Base-by-base conservation (phyloP, 1,140 invertebrate species). In the Drosophila oshimai region DNA sequence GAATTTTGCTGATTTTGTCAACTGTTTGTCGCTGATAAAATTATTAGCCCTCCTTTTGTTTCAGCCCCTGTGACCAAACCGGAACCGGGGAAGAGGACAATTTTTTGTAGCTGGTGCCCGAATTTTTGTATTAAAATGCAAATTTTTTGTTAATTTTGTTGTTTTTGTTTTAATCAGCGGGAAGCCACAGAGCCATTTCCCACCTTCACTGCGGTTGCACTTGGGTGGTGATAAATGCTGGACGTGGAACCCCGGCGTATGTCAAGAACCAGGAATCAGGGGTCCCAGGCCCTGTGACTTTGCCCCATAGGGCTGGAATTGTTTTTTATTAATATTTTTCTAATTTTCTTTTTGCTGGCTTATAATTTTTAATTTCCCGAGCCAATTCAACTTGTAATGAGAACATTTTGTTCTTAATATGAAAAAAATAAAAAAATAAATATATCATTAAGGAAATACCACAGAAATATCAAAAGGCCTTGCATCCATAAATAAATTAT, bases 1-100 rank as follows among this genome's bases (percentile, higher is more conserved):
- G 26, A 64, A 70, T 74, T 89, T 29, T 80, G 88, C 88, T 89
- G 88, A 89, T 89, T 89, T 80, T 88, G 88, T 89, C 78, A 89
- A 89, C 88, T 89, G 87, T 87, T 89, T 74, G 69, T 69, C 65
- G 62, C 83, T 89, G 88, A 89, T 89, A 89, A 89, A 89, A 89
- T 89, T 89, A 89, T 89, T 89, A 89, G 81, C 81, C 64, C 75
- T 49, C 61, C 75, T 65, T 71, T 84, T 79, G 80, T 86, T 69
- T 76, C 33, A 20, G 29, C 47, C 39, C 68, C 37, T 10, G 15
- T 29, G 13, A 29, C 6, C 17, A 28, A 47, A 36, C 17, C 31
- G 42, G 18, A 39, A 64, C 9, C 2, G 18, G 13, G 42, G 6
- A 28, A 9, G 22, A 24, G 7, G 7, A 13, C 4, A 26, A 12